These are phyloP conservation scores for Nicator chloris DNA, from an alignment of 2,113 vertebrate species.

Conservation along the genomic window DNA sequence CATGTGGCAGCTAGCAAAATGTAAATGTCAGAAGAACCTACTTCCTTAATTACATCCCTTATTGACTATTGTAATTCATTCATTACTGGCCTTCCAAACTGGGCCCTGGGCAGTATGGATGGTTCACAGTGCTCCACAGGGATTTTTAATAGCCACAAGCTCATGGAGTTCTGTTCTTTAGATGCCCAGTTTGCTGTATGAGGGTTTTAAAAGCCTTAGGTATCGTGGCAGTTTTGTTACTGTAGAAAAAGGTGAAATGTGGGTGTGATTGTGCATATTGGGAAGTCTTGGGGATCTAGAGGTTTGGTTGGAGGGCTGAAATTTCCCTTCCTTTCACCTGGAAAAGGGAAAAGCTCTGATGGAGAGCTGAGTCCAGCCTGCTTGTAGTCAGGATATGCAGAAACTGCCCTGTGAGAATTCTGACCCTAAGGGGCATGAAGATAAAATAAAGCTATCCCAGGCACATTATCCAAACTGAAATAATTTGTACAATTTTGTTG, in stretches of 20 bases:
- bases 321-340: not conserved
- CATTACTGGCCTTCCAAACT: not conserved
- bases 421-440: not conserved
- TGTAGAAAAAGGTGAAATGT: not conserved
- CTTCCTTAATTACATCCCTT: constrained; percentile 21
- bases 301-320: not conserved
- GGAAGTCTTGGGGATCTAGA: not conserved
- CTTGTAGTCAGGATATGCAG: not conserved
- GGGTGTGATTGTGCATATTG: not conserved
- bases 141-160: not conserved
- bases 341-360: not conserved
- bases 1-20: not conserved
- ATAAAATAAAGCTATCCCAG: not conserved
- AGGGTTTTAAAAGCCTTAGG: not conserved
- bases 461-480: not conserved
- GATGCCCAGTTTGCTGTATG: not conserved
- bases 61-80: constrained; percentile 32
- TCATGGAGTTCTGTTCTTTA: not conserved
- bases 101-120: not conserved
- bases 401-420: not conserved
- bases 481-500: not conserved
- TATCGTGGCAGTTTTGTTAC: not conserved
- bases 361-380: not conserved
- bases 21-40: constrained; percentile 19
- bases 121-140: not conserved